Conservation (phyloP, 37 sponge, comb jelly and placozoan genomes). For the Spongia lamella region DNA sequence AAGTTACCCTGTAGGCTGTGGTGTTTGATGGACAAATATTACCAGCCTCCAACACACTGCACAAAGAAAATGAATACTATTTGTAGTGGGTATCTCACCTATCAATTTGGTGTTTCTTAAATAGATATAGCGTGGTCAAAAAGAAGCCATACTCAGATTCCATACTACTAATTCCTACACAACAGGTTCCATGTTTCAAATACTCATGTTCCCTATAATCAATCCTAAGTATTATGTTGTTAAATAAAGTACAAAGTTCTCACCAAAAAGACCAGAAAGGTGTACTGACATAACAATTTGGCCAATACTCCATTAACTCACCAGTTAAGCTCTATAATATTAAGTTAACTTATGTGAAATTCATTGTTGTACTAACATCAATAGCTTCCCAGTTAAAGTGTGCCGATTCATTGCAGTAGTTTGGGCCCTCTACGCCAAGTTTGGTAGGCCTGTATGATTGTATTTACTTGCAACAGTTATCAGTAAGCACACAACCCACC, state of each 20-base stretch:
- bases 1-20: constrained; percentile 12
- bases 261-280: constrained; percentile 39
- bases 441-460: constrained; percentile 35
- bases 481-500: constrained; percentile 7
- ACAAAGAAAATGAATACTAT: background rate
- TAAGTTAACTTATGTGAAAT: background rate
- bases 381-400: constrained; percentile 13
- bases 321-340: constrained; percentile 23
- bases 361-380: constrained; percentile 1
- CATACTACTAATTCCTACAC: background rate
- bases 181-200: constrained; percentile 64
- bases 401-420: constrained; percentile 24
- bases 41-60: background rate
- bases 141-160: constrained; percentile 45
- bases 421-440: constrained; percentile 27
- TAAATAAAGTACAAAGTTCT: background rate
- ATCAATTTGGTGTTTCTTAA: constrained; percentile 27
- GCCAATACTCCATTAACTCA: constrained; percentile 29
- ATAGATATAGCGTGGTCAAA: constrained; percentile 19
- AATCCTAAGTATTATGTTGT: background rate
- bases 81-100: background rate
- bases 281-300: constrained; percentile 10
- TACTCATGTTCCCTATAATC: constrained; percentile 54
- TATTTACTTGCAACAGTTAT: background rate
- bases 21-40: constrained; percentile 8